Evolutionary conservation across 2,113 vertebrate species (phyloP).

Genomic region (Mionectes macconnelli): DNA sequence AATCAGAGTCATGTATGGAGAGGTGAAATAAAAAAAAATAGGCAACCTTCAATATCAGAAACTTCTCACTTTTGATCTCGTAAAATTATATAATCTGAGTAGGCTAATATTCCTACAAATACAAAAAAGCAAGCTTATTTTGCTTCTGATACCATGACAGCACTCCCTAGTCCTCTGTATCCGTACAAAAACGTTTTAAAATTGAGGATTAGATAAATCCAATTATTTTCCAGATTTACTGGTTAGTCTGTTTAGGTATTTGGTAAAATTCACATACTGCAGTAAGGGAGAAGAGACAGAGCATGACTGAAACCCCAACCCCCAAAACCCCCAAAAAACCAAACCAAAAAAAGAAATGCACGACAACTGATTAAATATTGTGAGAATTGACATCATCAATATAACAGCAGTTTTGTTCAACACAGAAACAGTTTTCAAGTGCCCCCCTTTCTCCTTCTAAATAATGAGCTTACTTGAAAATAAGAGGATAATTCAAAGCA

Average conservation of each 20-base stretch:
- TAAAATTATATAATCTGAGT: background rate
- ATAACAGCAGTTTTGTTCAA: background rate
- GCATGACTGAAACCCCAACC: too few species aligned
- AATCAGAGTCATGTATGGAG: background rate
- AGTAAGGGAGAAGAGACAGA: background rate
- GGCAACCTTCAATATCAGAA: background rate
- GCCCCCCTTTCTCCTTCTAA: background rate
- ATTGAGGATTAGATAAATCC: constrained; percentile 24
- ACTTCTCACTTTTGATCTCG: background rate
- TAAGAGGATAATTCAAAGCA: constrained; percentile 52
- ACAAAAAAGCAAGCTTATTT: background rate
- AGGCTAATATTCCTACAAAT: background rate
- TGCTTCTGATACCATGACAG: background rate
- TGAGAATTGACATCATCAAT: background rate
- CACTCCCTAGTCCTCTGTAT: background rate
- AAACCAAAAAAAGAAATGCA: background rate
- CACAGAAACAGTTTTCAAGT: background rate
- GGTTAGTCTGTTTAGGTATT: background rate
- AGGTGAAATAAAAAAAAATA: too few species aligned
- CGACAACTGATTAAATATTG: background rate
- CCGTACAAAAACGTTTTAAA: background rate
- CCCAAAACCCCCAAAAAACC: too few species aligned
- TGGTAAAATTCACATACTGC: background rate
- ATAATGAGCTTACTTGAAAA: constrained; percentile 34
- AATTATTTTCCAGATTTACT: constrained; percentile 35